Evolutionary conservation across 1,140 invertebrate genomes (phyloP).

Genomic region (Drosophila nebulosa): DNA sequence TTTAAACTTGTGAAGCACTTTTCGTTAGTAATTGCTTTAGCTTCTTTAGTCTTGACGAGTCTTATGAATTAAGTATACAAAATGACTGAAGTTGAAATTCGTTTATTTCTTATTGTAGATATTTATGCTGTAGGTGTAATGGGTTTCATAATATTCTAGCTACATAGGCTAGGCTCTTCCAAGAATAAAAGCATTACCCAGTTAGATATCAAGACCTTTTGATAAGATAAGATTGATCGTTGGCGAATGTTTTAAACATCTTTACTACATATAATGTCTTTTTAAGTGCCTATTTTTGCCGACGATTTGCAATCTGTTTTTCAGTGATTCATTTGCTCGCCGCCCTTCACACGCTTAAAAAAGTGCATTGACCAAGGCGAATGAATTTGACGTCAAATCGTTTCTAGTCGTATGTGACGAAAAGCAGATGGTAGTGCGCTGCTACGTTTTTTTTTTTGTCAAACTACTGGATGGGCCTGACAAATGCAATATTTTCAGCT

Average conservation of each 20-base stretch:
- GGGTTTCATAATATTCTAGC: too few relatives aligned
- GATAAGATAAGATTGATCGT: neutral
- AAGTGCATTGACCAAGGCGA: conserved; percentile 4
- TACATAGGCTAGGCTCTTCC: neutral
- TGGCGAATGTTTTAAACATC: neutral
- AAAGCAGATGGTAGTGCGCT: conserved; percentile 1
- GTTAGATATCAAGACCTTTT: neutral
- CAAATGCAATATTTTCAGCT: conserved; percentile 21
- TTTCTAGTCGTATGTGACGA: neutral
- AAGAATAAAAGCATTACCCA: neutral
- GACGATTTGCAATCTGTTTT: neutral
- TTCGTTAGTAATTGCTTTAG: too few relatives aligned
- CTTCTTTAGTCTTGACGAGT: too few relatives aligned
- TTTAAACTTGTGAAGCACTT: too few relatives aligned
- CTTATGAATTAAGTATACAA: too few relatives aligned
- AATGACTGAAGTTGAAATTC: too few relatives aligned
- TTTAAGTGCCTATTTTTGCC: neutral
- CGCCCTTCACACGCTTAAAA: conserved; percentile 1
- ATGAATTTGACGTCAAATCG: neutral
- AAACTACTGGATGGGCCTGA: conserved; percentile 26
- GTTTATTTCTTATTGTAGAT: too few relatives aligned
- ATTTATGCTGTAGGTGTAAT: too few relatives aligned
- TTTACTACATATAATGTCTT: neutral
- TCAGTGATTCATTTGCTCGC: neutral
- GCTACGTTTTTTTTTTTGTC: conserved; percentile 36